Conservation (phyloP, 2,797 vertebrate species). For the Rhabdophis nuchalis region DNA sequence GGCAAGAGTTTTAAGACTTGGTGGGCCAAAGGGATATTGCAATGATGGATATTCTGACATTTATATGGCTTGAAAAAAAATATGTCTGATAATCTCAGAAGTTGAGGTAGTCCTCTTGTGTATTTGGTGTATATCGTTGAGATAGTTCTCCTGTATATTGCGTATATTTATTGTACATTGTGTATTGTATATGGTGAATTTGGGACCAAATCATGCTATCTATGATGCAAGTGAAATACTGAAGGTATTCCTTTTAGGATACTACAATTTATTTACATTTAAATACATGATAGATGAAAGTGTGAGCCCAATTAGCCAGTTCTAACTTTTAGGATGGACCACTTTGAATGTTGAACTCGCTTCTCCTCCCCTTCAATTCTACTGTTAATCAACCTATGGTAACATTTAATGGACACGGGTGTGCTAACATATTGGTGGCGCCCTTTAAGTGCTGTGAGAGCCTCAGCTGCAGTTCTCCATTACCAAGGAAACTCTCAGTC, state of each 20-base stretch:
- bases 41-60: not conserved
- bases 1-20: not conserved
- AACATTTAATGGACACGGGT: constrained; percentile 15
- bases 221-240: not conserved
- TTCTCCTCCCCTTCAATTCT: not conserved
- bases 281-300: not conserved
- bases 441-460: not conserved
- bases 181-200: not conserved
- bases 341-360: not conserved
- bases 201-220: not conserved
- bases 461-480: not conserved
- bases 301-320: not conserved
- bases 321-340: not conserved
- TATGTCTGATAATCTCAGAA: not conserved
- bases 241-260: not conserved
- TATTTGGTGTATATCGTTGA: not conserved
- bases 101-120: not conserved
- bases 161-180: not conserved
- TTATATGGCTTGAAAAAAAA: not conserved
- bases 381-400: not conserved
- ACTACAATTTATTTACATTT: not conserved
- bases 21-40: not conserved
- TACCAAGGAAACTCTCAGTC: constrained; percentile 21
- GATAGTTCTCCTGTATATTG: not conserved
- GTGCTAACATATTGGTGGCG: constrained; percentile 8